Conservation (phyloP, 2,113 vertebrate species). For the Corvus moneduloides region DNA sequence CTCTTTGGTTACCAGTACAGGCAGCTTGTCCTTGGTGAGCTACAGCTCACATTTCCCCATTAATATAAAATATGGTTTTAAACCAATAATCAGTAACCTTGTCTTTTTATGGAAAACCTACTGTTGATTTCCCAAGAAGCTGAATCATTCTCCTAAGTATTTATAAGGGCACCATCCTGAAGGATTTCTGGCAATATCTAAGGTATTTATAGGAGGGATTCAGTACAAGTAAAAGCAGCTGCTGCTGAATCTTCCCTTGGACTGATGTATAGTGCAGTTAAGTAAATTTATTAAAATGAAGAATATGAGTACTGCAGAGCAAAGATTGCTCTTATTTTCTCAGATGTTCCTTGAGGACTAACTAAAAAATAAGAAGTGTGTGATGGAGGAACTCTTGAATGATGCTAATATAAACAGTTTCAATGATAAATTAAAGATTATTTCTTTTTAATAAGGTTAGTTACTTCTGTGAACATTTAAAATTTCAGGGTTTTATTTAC, state of each 20-base stretch:
- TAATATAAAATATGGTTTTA: not conserved
- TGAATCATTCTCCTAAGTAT: not conserved
- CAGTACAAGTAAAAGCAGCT: not conserved
- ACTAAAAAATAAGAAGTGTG: not conserved
- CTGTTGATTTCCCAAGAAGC: not conserved
- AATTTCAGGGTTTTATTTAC: not conserved
- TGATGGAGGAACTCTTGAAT: not conserved
- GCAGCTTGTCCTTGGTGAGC: not conserved
- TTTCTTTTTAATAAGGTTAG: not conserved
- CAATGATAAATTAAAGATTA: not conserved
- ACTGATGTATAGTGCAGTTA: not conserved
- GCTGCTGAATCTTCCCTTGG: not conserved
- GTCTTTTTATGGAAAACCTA: not conserved
- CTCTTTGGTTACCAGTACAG: not conserved
- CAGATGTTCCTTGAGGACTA: not conserved
- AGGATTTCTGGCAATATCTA: not conserved
- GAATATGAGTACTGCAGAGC: not conserved
- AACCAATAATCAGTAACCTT: not conserved
- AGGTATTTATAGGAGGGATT: not conserved
- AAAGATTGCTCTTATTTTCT: not conserved
- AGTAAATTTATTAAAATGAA: constrained; percentile 23
- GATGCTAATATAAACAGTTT: not conserved
- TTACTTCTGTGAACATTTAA: not conserved
- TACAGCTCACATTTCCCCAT: not conserved
- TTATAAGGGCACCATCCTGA: not conserved